Evolutionary conservation across 1,140 invertebrate species (phyloP).

Genomic region (Drosophila quadrilineata): DNA sequence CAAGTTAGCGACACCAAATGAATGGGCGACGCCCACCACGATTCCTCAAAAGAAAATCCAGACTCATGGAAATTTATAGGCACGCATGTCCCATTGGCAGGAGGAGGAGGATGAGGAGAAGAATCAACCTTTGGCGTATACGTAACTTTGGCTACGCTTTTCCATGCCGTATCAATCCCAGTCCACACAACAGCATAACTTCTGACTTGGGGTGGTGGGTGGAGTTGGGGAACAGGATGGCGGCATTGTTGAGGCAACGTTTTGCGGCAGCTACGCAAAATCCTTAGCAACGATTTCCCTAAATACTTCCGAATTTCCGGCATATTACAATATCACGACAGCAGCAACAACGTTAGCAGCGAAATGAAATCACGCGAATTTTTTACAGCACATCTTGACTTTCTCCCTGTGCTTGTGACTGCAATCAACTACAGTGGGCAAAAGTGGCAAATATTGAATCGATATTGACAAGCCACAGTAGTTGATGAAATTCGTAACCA

Average conservation of each 20-base stretch:
- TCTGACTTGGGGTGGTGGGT: no score
- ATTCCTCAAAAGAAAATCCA: background rate
- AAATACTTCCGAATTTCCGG: slow-evolving; percentile 78
- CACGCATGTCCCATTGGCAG: slow-evolving; percentile 57
- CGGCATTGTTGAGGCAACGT: slow-evolving; percentile 26
- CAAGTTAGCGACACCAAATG: slow-evolving; percentile 53
- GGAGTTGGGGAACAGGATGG: background rate
- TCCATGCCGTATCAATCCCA: slow-evolving; percentile 1
- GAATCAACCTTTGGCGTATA: slow-evolving; percentile 11
- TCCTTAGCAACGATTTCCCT: slow-evolving; percentile 78
- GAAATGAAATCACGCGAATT: slow-evolving; percentile 75
- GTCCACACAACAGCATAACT: no score
- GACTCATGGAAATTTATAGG: slow-evolving; percentile 65
- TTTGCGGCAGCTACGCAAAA: slow-evolving; percentile 46
- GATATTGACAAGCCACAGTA: no score
- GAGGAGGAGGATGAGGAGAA: slow-evolving; percentile 4
- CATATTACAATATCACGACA: slow-evolving; percentile 68
- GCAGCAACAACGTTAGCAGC: slow-evolving; percentile 57
- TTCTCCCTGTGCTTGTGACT: slow-evolving; percentile 26
- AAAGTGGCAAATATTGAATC: no score
- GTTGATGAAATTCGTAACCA: no score
- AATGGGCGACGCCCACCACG: background rate
- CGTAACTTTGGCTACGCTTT: background rate
- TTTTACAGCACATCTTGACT: slow-evolving; percentile 65
- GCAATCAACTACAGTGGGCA: slow-evolving; percentile 36